Evolutionary conservation across 2,113 vertebrate species (phyloP).

Genomic region (Planiliza haematocheilus): DNA sequence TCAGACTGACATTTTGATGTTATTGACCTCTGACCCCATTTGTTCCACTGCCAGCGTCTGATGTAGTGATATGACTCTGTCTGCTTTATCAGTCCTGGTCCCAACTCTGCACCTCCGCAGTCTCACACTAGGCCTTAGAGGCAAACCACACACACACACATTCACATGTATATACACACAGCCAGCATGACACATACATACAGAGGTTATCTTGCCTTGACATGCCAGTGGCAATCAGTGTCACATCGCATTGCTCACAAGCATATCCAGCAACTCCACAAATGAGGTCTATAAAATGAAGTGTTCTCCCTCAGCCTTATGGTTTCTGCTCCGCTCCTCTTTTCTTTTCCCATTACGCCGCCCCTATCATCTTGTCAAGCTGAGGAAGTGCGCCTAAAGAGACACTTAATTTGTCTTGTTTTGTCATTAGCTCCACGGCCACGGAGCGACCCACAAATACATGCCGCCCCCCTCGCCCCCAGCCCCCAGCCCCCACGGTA

Average conservation of each 20-base stretch:
- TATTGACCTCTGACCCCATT: slow-evolving; percentile 73
- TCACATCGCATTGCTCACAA: slow-evolving; percentile 46
- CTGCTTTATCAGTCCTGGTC: slow-evolving; percentile 58
- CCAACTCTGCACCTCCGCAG: slow-evolving; percentile 46
- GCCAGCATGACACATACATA: slow-evolving; percentile 24
- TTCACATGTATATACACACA: background rate
- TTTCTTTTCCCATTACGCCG: slow-evolving; percentile 44
- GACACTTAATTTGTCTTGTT: slow-evolving; percentile 82
- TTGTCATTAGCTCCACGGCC: slow-evolving; percentile 76
- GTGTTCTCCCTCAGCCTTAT: slow-evolving; percentile 35
- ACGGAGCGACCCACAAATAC: slow-evolving; percentile 59
- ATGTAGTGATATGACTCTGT: slow-evolving; percentile 59
- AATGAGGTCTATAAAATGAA: slow-evolving; percentile 51
- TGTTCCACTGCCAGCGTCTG: slow-evolving; percentile 63
- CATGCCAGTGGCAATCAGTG: slow-evolving; percentile 64
- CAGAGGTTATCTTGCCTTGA: slow-evolving; percentile 59
- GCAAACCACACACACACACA: slow-evolving; percentile 27
- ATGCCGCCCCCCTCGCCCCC: slow-evolving; percentile 33
- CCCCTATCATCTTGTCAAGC: slow-evolving; percentile 62
- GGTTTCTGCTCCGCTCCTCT: slow-evolving; percentile 18
- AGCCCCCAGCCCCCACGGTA: too few species aligned
- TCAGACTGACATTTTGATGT: slow-evolving; percentile 63
- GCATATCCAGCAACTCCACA: slow-evolving; percentile 47
- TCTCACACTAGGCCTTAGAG: slow-evolving; percentile 39
- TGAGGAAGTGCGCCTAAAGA: slow-evolving; percentile 62